Evolutionary conservation across 2,113 vertebrate genomes (phyloP).

Genomic region (Sula dactylatra): DNA sequence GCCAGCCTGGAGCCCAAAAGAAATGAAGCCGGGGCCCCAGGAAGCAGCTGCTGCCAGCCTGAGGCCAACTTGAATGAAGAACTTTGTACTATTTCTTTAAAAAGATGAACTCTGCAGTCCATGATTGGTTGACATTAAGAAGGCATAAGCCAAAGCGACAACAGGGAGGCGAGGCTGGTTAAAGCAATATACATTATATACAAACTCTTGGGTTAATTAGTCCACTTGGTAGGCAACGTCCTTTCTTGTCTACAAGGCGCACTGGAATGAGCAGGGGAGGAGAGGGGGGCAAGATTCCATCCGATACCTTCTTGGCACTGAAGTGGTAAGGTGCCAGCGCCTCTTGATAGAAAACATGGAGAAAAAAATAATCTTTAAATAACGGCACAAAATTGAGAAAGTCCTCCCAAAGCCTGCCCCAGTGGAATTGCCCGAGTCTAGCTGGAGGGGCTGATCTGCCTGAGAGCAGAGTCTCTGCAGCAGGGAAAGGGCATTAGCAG

Average conservation of each 20-base stretch:
- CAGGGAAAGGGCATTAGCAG: constrained; percentile 83
- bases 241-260: constrained; percentile 72
- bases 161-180: constrained; percentile 68
- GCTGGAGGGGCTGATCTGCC: constrained; percentile 70
- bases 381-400: constrained; percentile 78
- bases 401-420: constrained; percentile 74
- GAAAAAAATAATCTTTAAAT: constrained; percentile 82
- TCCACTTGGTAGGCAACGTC: constrained; percentile 77
- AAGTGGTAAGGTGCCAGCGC: constrained; percentile 72
- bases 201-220: constrained; percentile 75
- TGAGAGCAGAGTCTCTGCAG: constrained; percentile 75
- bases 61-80: constrained; percentile 14
- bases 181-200: constrained; percentile 82
- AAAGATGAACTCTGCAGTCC: constrained; percentile 67
- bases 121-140: constrained; percentile 76
- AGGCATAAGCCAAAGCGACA: constrained; percentile 72
- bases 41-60: not conserved
- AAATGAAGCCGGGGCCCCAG: constrained; percentile 9
- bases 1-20: constrained; percentile 36
- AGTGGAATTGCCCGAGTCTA: constrained; percentile 63
- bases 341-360: constrained; percentile 77
- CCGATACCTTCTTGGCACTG: constrained; percentile 80
- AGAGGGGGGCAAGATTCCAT: constrained; percentile 63
- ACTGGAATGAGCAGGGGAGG: constrained; percentile 67
- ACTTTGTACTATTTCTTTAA: constrained; percentile 51